Conservation (phyloP, 2,888 invertebrate genomes). For the Polylopha cassiicola region DNA sequence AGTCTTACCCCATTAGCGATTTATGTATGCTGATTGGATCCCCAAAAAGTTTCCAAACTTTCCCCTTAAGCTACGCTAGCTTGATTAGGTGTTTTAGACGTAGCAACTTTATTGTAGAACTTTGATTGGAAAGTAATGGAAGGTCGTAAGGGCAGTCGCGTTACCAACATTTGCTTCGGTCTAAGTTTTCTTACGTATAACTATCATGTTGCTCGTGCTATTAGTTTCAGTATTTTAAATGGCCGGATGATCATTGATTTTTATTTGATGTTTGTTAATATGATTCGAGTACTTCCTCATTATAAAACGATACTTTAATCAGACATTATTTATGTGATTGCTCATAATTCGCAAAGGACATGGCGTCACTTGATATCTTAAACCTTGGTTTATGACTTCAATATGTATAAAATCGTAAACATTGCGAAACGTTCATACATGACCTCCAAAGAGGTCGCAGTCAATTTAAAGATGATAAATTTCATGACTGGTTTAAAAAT, state of each 20-base stretch:
- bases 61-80: conserved; percentile 32
- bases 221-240: conserved; percentile 23
- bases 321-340: no score
- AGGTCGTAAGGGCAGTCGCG: conserved; percentile 38
- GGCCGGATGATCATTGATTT: conserved; percentile 5
- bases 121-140: conserved; percentile 60
- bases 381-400: conserved; percentile 1
- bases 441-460: conserved; percentile 36
- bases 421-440: conserved; percentile 12
- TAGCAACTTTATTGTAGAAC: conserved; percentile 53
- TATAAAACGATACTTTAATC: no score
- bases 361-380: background rate
- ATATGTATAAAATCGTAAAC: conserved; percentile 16
- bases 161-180: conserved; percentile 40
- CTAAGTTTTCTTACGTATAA: conserved; percentile 38
- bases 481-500: conserved; percentile 63
- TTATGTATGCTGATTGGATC: conserved; percentile 54
- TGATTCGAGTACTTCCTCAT: no score
- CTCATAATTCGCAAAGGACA: no score
- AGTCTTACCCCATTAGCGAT: conserved; percentile 45
- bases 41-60: conserved; percentile 40
- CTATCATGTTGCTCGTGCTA: conserved; percentile 25
- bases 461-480: conserved; percentile 63
- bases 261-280: conserved; percentile 17
- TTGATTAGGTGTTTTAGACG: conserved; percentile 55